phyloP scores from a whole-genome alignment of 2,888 invertebrate species.

The Polyommatus iphigenia region DNA sequence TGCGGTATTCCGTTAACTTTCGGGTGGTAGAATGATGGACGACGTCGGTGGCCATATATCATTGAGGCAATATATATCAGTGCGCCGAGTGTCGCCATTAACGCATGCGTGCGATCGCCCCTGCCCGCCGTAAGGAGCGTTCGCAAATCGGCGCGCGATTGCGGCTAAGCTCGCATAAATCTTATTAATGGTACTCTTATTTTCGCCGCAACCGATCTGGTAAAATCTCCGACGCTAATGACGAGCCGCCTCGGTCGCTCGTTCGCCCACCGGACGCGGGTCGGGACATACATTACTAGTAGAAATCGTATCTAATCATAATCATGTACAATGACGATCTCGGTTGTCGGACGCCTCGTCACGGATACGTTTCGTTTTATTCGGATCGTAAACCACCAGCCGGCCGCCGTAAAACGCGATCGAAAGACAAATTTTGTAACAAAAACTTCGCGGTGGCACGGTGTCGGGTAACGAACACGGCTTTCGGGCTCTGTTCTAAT shows the following conservation, averaged over 20 bases:
- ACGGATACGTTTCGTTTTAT: slow-evolving; percentile 19
- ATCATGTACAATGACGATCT: slow-evolving; percentile 49
- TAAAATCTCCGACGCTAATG: slow-evolving; percentile 64
- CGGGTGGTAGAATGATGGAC: slow-evolving; percentile 79
- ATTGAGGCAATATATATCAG: slow-evolving; percentile 76
- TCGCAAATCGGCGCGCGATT: slow-evolving; percentile 75
- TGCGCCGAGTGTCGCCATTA: slow-evolving; percentile 78
- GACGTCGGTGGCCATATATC: slow-evolving; percentile 75
- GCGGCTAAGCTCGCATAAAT: slow-evolving; percentile 73
- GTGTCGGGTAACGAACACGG: slow-evolving; percentile 66
- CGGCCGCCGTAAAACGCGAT: not conserved
- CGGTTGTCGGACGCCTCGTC: not conserved
- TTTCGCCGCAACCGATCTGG: slow-evolving; percentile 66
- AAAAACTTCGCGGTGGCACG: slow-evolving; percentile 38
- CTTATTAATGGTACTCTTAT: slow-evolving; percentile 75
- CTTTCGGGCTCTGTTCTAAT: slow-evolving; percentile 77
- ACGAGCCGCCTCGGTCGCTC: slow-evolving; percentile 54
- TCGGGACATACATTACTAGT: slow-evolving; percentile 53
- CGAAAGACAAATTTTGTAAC: slow-evolving; percentile 29
- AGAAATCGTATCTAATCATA: slow-evolving; percentile 63
- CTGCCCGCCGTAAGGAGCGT: slow-evolving; percentile 64
- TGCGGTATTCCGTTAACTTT: slow-evolving; percentile 75
- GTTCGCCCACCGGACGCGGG: slow-evolving; percentile 38
- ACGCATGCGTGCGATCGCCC: slow-evolving; percentile 74
- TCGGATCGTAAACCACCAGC: slow-evolving; percentile 11